A percentile compares a stretch with the other conserved stretches of the same genome.
Evolutionary conservation across 2,113 vertebrate genomes (phyloP).

Genomic region (Colossoma macropomum): DNA sequence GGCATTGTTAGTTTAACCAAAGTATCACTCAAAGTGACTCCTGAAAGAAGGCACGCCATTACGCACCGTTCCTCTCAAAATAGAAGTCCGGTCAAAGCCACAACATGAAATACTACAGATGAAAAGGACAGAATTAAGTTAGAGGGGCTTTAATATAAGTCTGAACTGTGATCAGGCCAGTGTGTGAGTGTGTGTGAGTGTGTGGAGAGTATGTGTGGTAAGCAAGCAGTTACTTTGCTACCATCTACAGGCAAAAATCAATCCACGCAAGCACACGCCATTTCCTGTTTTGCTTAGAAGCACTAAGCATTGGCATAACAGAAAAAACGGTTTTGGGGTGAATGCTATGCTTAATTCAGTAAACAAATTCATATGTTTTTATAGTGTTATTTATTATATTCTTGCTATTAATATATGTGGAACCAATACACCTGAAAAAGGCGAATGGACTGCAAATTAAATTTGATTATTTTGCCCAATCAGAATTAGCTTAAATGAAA

Average conservation of each 20-base stretch:
- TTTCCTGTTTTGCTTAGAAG: neutral
- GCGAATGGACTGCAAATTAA: neutral
- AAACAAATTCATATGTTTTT: neutral
- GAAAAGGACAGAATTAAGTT: neutral
- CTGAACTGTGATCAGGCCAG: neutral
- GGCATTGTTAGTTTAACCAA: neutral
- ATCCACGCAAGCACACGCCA: neutral
- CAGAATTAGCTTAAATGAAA: neutral
- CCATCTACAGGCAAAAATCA: slow-evolving; percentile 29
- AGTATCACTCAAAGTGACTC: neutral
- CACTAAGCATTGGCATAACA: neutral
- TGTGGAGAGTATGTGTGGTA: neutral
- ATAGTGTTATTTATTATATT: too few species aligned
- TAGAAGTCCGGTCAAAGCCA: neutral
- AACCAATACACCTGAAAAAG: too few species aligned
- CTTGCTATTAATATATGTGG: neutral
- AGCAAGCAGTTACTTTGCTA: slow-evolving; percentile 19
- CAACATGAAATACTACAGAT: neutral
- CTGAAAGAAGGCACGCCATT: neutral
- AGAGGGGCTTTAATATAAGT: neutral
- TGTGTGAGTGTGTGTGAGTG: neutral
- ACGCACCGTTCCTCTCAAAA: neutral
- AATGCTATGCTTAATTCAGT: neutral
- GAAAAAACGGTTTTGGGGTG: neutral
- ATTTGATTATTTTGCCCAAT: neutral